These are phyloP conservation scores for Oncorhynchus kisutch DNA, from an alignment of 2,113 vertebrate species.

Conservation along the genomic window DNA sequence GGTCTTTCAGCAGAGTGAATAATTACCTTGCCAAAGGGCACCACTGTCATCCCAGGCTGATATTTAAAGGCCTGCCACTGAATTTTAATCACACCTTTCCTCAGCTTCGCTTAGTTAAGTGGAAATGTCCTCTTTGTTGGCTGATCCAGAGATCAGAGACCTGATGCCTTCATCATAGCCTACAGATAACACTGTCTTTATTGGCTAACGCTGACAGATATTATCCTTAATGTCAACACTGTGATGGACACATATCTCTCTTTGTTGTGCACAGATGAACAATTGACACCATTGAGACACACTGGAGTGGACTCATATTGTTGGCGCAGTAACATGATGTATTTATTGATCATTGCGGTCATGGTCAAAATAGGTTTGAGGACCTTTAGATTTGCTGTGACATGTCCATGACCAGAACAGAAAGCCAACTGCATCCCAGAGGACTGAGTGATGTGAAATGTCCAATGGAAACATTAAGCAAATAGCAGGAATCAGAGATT, in stretches of 20 bases:
- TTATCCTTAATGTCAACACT: conserved; percentile 24
- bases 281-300: background rate
- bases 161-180: conserved; percentile 42
- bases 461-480: too few relatives aligned
- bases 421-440: too few relatives aligned
- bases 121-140: conserved; percentile 59
- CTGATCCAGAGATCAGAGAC: conserved; percentile 58
- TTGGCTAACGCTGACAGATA: conserved; percentile 21
- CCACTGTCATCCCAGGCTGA: conserved; percentile 69
- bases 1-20: conserved; percentile 67
- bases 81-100: conserved; percentile 71
- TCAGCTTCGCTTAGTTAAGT: conserved; percentile 58
- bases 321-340: background rate
- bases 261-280: background rate
- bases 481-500: too few relatives aligned
- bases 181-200: conserved; percentile 28
- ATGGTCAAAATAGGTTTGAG: too few relatives aligned
- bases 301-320: background rate
- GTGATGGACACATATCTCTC: background rate
- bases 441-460: too few relatives aligned
- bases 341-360: too few relatives aligned
- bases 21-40: conserved; percentile 76
- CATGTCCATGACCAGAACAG: too few relatives aligned
- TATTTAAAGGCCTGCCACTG: conserved; percentile 76
- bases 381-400: too few relatives aligned